Base-by-base conservation (phyloP, 2,888 invertebrate species). In the Nomada flava region DNA sequence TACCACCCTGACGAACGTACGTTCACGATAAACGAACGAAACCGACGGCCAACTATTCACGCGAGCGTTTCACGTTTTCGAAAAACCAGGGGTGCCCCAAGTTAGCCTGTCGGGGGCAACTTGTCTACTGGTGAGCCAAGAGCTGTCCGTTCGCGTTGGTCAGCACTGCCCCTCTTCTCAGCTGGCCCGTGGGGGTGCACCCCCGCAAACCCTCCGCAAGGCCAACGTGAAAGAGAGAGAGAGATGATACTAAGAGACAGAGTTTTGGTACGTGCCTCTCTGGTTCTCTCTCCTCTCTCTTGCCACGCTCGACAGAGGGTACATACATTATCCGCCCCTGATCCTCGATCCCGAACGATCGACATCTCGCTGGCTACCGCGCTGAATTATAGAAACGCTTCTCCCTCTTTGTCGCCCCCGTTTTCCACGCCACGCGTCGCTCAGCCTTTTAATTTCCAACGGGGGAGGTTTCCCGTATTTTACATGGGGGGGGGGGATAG, bases 281-380 rank as follows among this genome's bases (percentile, higher is more conserved):
- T 47, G 75, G 26, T 53, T 53, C 82, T 70, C 82, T 70, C 82
- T 73, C 78, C 63, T 77, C 73, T 71, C 76, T 82, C 77, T 50
- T 62, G 47, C 72, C 69, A 23, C 60, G 72, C 79, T 77, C 85
- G 74, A 77, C 88, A 88, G 88, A 91, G 93, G 93, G 92, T 93
- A 93, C 93, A 93, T 93, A 93, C 92, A 93, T 93, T 93, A 93
- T 91, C 89, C 90, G 86, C 88, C 90, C 90, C 89, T 90, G 90
- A 91, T 90, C 90, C 90, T 87, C 86, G 83, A 84, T 86, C 85
- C 82, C 73, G 86, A 79, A 77, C 86, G 86, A 85, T 86, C 90
- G 80, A 86, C 88, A 84, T 87, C 85, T 86, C 82, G 79, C 81
- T 85, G 81, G 89, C 82, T 85, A 86, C 85, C 72, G 84, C 86